These are phyloP conservation scores for Bombylius discolor DNA, from an alignment of 2,888 invertebrate species.

Conservation along the genomic window DNA sequence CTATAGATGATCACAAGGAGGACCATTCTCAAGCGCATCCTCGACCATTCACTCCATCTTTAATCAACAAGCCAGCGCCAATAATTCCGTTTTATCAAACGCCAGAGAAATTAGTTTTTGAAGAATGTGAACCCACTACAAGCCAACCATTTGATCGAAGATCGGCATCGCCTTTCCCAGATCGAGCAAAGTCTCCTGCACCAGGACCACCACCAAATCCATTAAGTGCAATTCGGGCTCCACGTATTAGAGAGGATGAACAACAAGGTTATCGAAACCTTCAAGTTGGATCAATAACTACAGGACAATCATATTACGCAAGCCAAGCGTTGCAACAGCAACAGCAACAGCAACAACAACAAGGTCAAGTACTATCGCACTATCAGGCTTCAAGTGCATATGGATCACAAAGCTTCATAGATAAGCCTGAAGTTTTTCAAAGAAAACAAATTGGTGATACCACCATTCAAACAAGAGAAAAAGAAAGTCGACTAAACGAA, in stretches of 20 bases:
- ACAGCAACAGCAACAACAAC: constrained; percentile 17
- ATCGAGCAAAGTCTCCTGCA: constrained; percentile 55
- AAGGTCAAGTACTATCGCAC: constrained; percentile 31
- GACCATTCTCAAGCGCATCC: constrained; percentile 28
- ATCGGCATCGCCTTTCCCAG: constrained; percentile 54
- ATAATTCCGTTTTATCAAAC: constrained; percentile 64
- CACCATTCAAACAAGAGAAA: constrained; percentile 40
- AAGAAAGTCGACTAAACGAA: constrained; percentile 31
- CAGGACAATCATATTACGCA: constrained; percentile 34
- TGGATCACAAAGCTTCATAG: constrained; percentile 34
- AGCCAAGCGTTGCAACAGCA: constrained; percentile 21
- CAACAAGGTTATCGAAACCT: constrained; percentile 21
- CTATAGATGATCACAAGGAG: constrained; percentile 44
- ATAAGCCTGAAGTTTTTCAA: constrained; percentile 39
- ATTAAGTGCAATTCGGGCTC: constrained; percentile 47
- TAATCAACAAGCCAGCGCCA: constrained; percentile 57
- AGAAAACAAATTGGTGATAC: constrained; percentile 40
- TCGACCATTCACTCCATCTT: constrained; percentile 54
- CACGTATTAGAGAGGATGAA: constrained; percentile 43
- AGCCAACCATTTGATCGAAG: constrained; percentile 48
- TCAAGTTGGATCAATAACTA: constrained; percentile 33
- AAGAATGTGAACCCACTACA: constrained; percentile 47
- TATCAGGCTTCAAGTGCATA: constrained; percentile 38
- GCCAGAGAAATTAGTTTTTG: constrained; percentile 53
- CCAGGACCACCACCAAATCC: constrained; percentile 58